A percentile compares a stretch with the other conserved stretches of the same genome.
phyloP scores from a whole-genome alignment of 2,888 invertebrate species.

The Melikaiella ostensackeni region DNA sequence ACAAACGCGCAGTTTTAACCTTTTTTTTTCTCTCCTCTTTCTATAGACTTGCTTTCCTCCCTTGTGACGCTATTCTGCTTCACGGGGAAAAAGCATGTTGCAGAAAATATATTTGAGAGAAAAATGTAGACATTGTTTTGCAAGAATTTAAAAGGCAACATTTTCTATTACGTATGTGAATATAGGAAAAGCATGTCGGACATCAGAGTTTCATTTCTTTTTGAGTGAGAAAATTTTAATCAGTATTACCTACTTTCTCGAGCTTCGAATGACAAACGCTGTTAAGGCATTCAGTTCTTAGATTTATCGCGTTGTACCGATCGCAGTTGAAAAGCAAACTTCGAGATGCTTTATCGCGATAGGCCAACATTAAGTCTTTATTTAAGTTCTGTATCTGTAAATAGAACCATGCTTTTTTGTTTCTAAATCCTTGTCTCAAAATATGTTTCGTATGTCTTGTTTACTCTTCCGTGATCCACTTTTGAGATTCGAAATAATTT shows the following conservation, averaged over 20 bases:
- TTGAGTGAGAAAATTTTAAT: background rate
- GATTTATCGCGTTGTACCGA: conserved; percentile 1
- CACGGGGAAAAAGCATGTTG: conserved; percentile 16
- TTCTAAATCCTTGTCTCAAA: background rate
- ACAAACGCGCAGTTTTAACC: conserved; percentile 5
- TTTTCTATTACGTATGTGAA: no score
- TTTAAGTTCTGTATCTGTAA: conserved; percentile 20
- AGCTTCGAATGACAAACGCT: conserved; percentile 2
- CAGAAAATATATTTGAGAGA: conserved; percentile 27
- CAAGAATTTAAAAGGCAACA: background rate
- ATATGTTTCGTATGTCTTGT: background rate
- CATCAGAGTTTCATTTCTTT: background rate
- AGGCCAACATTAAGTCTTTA: conserved; percentile 21
- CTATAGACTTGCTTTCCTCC: background rate
- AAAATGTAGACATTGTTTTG: background rate
- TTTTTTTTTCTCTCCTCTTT: background rate
- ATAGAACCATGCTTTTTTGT: background rate
- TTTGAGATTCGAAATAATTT: no score
- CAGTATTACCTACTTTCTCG: background rate
- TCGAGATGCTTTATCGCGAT: conserved; percentile 25
- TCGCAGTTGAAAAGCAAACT: conserved; percentile 27
- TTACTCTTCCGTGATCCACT: no score
- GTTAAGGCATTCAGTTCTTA: conserved; percentile 17
- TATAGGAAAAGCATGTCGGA: background rate
- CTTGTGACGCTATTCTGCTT: conserved; percentile 21